phyloP scores from a whole-genome alignment of 2,113 vertebrate genomes.

The Mola mola region DNA sequence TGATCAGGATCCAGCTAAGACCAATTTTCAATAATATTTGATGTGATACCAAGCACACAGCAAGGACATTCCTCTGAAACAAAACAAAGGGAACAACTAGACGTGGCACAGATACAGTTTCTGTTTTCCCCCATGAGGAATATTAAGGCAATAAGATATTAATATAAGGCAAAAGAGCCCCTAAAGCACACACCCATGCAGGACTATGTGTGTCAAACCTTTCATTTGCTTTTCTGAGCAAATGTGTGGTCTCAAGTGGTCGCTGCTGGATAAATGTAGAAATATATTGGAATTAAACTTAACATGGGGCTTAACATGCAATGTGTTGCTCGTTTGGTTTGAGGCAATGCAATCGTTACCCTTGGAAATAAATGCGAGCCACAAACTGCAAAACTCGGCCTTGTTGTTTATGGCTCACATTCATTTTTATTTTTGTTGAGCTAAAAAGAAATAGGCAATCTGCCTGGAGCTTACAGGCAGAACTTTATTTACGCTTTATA shows the following conservation, averaged over 20 bases:
- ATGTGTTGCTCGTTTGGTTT: constrained; percentile 30
- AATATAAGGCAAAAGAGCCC: constrained; percentile 10
- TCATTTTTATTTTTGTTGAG: background rate
- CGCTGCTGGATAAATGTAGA: background rate
- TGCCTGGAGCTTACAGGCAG: background rate
- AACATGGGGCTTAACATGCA: background rate
- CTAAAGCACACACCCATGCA: constrained; percentile 23
- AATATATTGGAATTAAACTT: constrained; percentile 19
- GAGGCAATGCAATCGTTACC: background rate
- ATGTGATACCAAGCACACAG: constrained; percentile 41
- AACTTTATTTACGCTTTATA: too few relatives aligned
- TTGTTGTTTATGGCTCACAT: background rate
- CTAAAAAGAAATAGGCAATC: background rate
- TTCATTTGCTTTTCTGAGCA: constrained; percentile 15
- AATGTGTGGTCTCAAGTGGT: constrained; percentile 6
- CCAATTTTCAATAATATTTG: constrained; percentile 35
- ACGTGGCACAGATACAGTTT: constrained; percentile 31
- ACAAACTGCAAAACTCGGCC: background rate
- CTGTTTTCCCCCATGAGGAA: background rate
- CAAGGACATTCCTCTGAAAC: constrained; percentile 19
- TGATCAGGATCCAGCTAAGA: constrained; percentile 38
- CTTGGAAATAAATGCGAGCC: background rate
- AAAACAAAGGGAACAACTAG: constrained; percentile 31
- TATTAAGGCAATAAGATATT: constrained; percentile 3
- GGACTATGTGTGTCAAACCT: constrained; percentile 13